phyloP scores from a whole-genome alignment of 2,888 invertebrate genomes.

The Lepas anatifera region DNA sequence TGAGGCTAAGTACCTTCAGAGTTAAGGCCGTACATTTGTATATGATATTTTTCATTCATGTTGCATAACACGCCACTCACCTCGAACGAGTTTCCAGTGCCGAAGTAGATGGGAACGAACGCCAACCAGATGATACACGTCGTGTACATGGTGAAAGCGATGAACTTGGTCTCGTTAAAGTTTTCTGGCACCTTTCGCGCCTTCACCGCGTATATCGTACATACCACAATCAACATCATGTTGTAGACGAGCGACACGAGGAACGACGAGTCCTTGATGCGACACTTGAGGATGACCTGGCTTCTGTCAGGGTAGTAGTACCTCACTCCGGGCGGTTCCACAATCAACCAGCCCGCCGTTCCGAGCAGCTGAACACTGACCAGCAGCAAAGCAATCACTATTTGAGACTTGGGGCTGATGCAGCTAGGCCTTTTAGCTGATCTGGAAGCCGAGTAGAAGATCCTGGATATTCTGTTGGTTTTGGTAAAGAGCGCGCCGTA shows the following conservation, averaged over 20 bases:
- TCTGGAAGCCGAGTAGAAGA: conserved; percentile 48
- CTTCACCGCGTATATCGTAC: conserved; percentile 54
- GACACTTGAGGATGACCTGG: conserved; percentile 49
- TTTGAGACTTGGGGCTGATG: conserved; percentile 51
- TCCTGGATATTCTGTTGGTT: conserved; percentile 50
- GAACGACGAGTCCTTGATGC: conserved; percentile 50
- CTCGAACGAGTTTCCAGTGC: conserved; percentile 54
- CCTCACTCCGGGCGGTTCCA: conserved; percentile 50
- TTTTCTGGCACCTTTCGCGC: conserved; percentile 55
- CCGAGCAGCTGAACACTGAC: conserved; percentile 39
- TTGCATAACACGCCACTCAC: conserved; percentile 36
- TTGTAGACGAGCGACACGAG: conserved; percentile 52
- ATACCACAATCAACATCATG: conserved; percentile 48
- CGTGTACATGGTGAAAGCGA: conserved; percentile 43
- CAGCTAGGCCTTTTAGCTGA: conserved; percentile 50
- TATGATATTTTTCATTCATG: too few relatives aligned
- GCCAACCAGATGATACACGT: conserved; percentile 56
- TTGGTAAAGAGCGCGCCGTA: conserved; percentile 53
- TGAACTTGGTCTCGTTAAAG: conserved; percentile 46
- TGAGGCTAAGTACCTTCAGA: too few relatives aligned
- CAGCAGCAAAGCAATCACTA: conserved; percentile 45
- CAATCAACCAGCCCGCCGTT: conserved; percentile 48
- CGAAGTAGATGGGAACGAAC: conserved; percentile 59
- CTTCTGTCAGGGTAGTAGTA: conserved; percentile 43
- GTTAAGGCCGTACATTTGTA: too few relatives aligned